Percentiles rank a stretch among this genome's conserved stretches.
Evolutionary conservation across 2,797 vertebrate species (phyloP).

Genomic region (Amblyopsis hoosieri): DNA sequence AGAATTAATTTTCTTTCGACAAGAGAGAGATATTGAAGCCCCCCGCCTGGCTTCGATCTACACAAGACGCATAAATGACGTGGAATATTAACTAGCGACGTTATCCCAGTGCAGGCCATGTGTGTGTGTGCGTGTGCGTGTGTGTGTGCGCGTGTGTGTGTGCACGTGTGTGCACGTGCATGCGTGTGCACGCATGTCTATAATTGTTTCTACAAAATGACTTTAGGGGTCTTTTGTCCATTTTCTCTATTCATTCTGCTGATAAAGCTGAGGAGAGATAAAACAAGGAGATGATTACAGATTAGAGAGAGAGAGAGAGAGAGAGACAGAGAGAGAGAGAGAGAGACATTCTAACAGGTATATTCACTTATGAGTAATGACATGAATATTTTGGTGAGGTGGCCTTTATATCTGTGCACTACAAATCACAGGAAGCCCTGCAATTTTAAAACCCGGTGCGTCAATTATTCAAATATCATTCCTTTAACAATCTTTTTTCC

Average conservation of each 20-base stretch:
- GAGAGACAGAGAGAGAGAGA: constrained; percentile 7
- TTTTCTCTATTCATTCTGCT: background rate
- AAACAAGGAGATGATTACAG: background rate
- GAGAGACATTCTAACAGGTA: constrained; percentile 5
- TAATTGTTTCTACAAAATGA: too few relatives aligned
- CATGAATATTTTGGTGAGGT: constrained; percentile 73
- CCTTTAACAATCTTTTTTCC: constrained; percentile 84
- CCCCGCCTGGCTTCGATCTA: too few relatives aligned
- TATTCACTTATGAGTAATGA: constrained; percentile 71
- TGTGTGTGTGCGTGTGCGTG: too few relatives aligned
- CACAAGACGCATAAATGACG: too few relatives aligned
- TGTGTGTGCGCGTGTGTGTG: too few relatives aligned
- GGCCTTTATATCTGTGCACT: constrained; percentile 58
- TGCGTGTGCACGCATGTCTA: too few relatives aligned
- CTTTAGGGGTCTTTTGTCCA: too few relatives aligned
- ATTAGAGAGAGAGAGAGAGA: background rate
- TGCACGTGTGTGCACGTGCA: too few relatives aligned
- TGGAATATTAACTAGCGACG: too few relatives aligned
- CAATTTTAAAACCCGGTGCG: constrained; percentile 74
- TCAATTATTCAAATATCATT: constrained; percentile 82
- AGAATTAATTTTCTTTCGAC: too few relatives aligned
- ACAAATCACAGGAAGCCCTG: constrained; percentile 70
- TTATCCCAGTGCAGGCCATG: too few relatives aligned
- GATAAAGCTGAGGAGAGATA: background rate
- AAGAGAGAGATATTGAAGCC: too few relatives aligned